phyloP scores from a whole-genome alignment of 2,797 vertebrate species.

The Sebastes trivittatus region DNA sequence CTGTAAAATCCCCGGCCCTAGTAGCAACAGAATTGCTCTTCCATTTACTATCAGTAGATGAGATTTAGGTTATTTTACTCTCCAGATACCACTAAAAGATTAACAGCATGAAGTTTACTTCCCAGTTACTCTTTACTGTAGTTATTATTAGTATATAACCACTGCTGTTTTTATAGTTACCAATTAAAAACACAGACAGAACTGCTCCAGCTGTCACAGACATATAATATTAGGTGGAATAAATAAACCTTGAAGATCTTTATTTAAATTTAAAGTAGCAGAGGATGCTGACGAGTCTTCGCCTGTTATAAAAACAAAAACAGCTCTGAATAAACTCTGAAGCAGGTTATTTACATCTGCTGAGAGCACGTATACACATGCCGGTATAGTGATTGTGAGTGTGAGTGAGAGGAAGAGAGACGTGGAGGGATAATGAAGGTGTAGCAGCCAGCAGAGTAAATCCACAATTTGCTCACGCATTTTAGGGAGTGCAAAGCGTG shows the following conservation, averaged over 20 bases:
- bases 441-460: constrained; percentile 55
- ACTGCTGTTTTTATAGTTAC: neutral
- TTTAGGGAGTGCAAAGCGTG: constrained; percentile 38
- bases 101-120: neutral
- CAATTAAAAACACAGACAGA: neutral
- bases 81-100: neutral
- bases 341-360: constrained; percentile 59
- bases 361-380: constrained; percentile 11
- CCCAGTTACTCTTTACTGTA: neutral
- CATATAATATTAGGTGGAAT: neutral
- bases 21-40: neutral
- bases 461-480: constrained; percentile 73
- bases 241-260: constrained; percentile 32
- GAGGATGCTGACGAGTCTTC: constrained; percentile 28
- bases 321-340: constrained; percentile 22
- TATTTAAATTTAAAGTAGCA: constrained; percentile 12
- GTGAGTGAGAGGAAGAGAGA: neutral
- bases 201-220: neutral
- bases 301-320: constrained; percentile 11
- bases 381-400: constrained; percentile 26
- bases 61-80: neutral
- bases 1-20: neutral
- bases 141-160: neutral
- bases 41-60: neutral
- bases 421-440: constrained; percentile 44